Evolutionary conservation across 2,113 vertebrate genomes (phyloP).

Genomic region (Morone saxatilis): DNA sequence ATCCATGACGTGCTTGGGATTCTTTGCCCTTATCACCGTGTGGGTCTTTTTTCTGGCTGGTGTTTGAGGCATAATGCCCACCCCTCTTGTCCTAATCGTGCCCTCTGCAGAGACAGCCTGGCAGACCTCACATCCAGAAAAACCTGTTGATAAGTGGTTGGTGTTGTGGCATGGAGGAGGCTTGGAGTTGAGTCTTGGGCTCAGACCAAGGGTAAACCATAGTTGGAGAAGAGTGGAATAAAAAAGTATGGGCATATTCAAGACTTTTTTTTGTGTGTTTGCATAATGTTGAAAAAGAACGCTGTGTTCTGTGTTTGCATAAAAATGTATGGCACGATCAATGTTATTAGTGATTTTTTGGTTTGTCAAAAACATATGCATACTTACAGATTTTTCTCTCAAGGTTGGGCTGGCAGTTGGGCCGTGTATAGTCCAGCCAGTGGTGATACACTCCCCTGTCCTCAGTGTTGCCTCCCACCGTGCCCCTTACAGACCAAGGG

Average conservation of each 20-base stretch:
- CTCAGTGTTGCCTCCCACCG: constrained; percentile 84
- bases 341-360: constrained; percentile 11
- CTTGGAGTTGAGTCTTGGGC: constrained; percentile 43
- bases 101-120: constrained; percentile 54
- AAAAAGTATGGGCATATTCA: not conserved
- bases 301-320: constrained; percentile 9
- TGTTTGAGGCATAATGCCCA: constrained; percentile 64
- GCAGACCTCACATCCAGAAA: constrained; percentile 72
- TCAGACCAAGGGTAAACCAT: constrained; percentile 30
- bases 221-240: constrained; percentile 22
- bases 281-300: constrained; percentile 15
- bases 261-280: constrained; percentile 1
- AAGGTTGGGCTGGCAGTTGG: constrained; percentile 73
- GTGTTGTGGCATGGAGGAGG: constrained; percentile 21
- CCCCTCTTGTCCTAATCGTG: constrained; percentile 69
- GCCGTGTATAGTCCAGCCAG: constrained; percentile 72
- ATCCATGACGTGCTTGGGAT: constrained; percentile 74
- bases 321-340: not conserved
- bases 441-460: constrained; percentile 84
- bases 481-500: constrained; percentile 88
- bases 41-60: constrained; percentile 66
- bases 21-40: constrained; percentile 71
- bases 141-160: constrained; percentile 70
- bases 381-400: constrained; percentile 14
- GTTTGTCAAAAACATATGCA: constrained; percentile 23